Conservation (phyloP, 2,888 invertebrate genomes). For the Empis livida region DNA sequence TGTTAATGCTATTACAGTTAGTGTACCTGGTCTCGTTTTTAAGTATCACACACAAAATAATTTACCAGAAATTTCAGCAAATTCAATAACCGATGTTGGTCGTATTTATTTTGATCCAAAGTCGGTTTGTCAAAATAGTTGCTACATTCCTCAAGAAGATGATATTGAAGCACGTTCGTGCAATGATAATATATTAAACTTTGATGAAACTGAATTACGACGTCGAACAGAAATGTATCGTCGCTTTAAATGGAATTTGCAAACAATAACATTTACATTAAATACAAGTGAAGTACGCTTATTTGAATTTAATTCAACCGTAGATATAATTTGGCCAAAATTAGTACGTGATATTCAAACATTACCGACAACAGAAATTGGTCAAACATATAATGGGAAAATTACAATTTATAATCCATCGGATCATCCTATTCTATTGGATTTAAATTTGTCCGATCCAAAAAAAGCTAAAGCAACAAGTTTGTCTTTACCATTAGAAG, state of each 20-base stretch:
- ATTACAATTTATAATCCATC: constrained; percentile 31
- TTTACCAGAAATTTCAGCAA: constrained; percentile 37
- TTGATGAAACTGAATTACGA: constrained; percentile 28
- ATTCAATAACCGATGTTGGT: constrained; percentile 41
- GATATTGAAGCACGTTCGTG: background rate
- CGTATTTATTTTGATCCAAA: constrained; percentile 60
- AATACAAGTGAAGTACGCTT: constrained; percentile 29
- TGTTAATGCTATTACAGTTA: constrained; percentile 43
- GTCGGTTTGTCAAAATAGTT: constrained; percentile 44
- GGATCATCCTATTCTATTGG: constrained; percentile 24
- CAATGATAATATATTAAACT: constrained; percentile 22
- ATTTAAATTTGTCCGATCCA: constrained; percentile 29
- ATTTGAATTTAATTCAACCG: constrained; percentile 29
- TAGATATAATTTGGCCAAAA: constrained; percentile 34
- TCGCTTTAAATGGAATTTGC: constrained; percentile 27
- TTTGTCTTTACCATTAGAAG: constrained; percentile 29
- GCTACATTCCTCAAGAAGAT: constrained; percentile 22
- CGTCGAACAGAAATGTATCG: constrained; percentile 30
- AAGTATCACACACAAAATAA: constrained; percentile 33
- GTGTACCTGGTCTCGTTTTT: constrained; percentile 48
- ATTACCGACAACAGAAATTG: constrained; percentile 29
- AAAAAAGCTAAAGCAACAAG: constrained; percentile 23
- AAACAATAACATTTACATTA: constrained; percentile 28
- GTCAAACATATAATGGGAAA: constrained; percentile 25
- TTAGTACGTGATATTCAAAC: constrained; percentile 25